Percentiles rank a stretch among this genome's conserved stretches.
Conservation (phyloP, 1,140 invertebrate species). For the Triops longicaudatus region DNA sequence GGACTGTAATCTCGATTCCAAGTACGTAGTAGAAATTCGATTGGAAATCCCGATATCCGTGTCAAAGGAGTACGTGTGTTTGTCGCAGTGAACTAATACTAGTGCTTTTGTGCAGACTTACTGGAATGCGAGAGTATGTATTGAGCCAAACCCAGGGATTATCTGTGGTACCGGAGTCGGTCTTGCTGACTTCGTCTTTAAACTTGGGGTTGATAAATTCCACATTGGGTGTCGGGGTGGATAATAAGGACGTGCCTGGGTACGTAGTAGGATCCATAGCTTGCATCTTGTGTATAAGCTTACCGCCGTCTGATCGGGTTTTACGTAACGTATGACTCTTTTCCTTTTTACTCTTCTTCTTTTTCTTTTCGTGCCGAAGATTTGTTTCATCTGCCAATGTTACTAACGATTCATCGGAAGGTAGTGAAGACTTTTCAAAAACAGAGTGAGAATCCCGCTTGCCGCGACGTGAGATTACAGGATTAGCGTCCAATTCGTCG, state of each 20-base stretch:
- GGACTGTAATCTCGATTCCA: too few relatives aligned
- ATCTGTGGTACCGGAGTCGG: slow-evolving; percentile 23
- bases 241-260: background rate
- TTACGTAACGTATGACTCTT: background rate
- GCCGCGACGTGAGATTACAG: background rate
- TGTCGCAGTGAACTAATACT: background rate
- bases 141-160: slow-evolving; percentile 36
- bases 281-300: background rate
- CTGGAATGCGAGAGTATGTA: slow-evolving; percentile 36
- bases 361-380: background rate
- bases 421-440: background rate
- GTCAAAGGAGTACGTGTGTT: background rate
- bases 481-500: background rate
- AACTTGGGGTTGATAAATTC: slow-evolving; percentile 30
- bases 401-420: background rate
- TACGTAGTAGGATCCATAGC: background rate
- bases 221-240: slow-evolving; percentile 23
- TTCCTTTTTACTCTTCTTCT: background rate
- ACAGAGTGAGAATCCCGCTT: background rate
- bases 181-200: slow-evolving; percentile 25
- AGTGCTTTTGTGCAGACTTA: slow-evolving; percentile 28
- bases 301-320: background rate
- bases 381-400: background rate
- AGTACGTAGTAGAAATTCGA: too few relatives aligned
- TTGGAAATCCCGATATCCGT: too few relatives aligned